These are phyloP conservation scores for Microplitis demolitor DNA, from an alignment of 1,140 invertebrate genomes.

Conservation along the genomic window DNA sequence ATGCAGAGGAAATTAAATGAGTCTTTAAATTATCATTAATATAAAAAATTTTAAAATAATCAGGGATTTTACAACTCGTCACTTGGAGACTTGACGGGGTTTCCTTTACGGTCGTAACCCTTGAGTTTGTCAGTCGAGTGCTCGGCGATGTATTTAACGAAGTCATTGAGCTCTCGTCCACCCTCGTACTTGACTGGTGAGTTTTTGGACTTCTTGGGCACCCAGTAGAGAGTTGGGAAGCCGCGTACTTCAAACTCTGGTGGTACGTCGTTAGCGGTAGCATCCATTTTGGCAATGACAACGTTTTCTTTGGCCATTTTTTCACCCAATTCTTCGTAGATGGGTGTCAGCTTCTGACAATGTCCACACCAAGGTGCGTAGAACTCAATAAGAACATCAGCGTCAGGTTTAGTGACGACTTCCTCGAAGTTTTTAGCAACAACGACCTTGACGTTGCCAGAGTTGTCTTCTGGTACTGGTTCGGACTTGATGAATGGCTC, in stretches of 20 bases:
- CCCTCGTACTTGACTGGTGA: conserved; percentile 93
- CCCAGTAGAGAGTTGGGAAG: conserved; percentile 98
- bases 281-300: conserved; percentile 96
- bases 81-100: conserved; percentile 71
- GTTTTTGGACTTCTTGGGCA: conserved; percentile 81
- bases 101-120: conserved; percentile 87
- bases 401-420: conserved; percentile 86
- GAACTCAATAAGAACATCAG: conserved; percentile 96
- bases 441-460: conserved; percentile 85
- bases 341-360: conserved; percentile 93
- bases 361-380: conserved; percentile 99
- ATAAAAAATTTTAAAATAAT: too few relatives aligned
- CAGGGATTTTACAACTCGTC: conserved; percentile 68
- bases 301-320: conserved; percentile 90
- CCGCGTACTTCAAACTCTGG: conserved; percentile 90
- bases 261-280: conserved; percentile 98
- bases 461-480: conserved; percentile 84
- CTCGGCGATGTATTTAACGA: conserved; percentile 95
- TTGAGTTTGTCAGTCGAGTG: conserved; percentile 89
- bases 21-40: too few relatives aligned
- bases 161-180: conserved; percentile 92
- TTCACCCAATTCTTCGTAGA: conserved; percentile 92
- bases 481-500: conserved; percentile 97
- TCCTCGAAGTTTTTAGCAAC: conserved; percentile 98
- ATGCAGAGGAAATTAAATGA: too few relatives aligned